Evolutionary conservation across 2,113 vertebrate species (phyloP).

Genomic region (Nettapus auritus): DNA sequence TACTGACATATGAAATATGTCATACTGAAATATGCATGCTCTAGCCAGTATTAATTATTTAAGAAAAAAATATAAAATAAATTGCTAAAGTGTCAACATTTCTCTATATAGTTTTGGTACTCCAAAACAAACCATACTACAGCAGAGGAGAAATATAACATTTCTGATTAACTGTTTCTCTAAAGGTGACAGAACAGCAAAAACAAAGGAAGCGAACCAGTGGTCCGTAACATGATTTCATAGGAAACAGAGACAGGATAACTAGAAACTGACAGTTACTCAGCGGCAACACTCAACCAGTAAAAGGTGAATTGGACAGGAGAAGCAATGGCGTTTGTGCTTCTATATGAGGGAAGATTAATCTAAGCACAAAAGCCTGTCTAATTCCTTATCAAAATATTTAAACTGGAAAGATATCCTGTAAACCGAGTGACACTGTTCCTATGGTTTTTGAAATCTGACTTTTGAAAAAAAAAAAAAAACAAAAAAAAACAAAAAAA

Average conservation of each 20-base stretch:
- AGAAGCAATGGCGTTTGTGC: background rate
- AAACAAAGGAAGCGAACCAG: background rate
- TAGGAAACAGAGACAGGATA: background rate
- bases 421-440: background rate
- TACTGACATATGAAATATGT: background rate
- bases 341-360: background rate
- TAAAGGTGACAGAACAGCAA: background rate
- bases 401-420: background rate
- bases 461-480: background rate
- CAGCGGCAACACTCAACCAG: fast-evolving
- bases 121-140: background rate
- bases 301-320: background rate
- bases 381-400: background rate
- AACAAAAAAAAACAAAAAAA: no score
- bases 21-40: background rate
- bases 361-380: background rate
- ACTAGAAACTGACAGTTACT: background rate
- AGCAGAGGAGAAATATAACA: background rate
- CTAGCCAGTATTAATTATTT: background rate
- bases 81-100: background rate
- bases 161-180: background rate
- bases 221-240: background rate
- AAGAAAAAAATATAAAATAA: background rate
- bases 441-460: background rate
- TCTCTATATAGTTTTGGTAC: background rate